phyloP scores from a whole-genome alignment of 2,113 vertebrate species.

The Nothoprocta perdicaria region DNA sequence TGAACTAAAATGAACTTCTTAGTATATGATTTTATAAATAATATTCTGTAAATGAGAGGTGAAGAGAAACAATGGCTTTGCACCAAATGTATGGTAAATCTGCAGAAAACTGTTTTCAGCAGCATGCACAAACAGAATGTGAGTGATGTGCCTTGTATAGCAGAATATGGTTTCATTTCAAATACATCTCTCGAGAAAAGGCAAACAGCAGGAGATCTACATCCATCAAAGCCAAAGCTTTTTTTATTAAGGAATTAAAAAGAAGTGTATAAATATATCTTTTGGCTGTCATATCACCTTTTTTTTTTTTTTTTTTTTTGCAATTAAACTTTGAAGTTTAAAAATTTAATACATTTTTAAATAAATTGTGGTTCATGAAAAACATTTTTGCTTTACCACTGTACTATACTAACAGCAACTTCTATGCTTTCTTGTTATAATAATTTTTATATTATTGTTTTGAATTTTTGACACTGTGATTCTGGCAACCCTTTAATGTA shows the following conservation, averaged over 20 bases:
- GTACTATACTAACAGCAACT: background rate
- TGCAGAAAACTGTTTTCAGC: background rate
- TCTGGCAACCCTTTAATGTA: background rate
- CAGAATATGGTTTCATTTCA: background rate
- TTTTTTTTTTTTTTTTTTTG: background rate
- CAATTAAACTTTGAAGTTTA: background rate
- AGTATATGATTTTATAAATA: background rate
- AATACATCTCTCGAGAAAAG: background rate
- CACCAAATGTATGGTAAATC: background rate
- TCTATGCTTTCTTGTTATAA: background rate
- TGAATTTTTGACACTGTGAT: background rate
- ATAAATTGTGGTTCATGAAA: background rate
- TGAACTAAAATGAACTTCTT: background rate
- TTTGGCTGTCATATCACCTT: background rate
- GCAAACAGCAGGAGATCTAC: background rate
- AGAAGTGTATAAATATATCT: background rate
- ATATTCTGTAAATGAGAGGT: background rate
- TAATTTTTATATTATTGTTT: background rate
- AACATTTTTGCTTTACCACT: background rate
- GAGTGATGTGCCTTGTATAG: background rate
- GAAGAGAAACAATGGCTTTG: background rate
- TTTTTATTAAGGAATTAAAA: background rate
- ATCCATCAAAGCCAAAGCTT: background rate
- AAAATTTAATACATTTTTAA: background rate
- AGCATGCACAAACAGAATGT: background rate